These are phyloP conservation scores for Leptoteleia sp. DNA, from an alignment of 1,140 invertebrate species.

Conservation along the genomic window DNA sequence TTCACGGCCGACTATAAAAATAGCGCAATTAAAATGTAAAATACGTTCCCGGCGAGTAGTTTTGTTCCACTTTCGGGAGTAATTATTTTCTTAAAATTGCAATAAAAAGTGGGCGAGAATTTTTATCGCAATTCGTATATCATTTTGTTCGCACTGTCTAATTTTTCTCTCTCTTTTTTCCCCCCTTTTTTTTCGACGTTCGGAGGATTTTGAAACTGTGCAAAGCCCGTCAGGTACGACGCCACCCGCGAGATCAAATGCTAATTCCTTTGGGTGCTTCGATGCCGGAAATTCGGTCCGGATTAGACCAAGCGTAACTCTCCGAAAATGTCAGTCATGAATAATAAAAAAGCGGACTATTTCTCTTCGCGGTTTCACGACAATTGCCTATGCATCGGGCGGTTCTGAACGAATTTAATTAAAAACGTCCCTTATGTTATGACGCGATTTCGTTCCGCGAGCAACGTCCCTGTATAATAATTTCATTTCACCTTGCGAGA, in stretches of 20 bases:
- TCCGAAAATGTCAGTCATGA: conserved; percentile 57
- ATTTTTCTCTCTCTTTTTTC: no score
- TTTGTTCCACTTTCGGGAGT: not conserved
- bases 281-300: conserved; percentile 53
- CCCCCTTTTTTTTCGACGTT: conserved; percentile 33
- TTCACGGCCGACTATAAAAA: no score
- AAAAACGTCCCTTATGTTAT: conserved; percentile 52
- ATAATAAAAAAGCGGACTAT: conserved; percentile 63
- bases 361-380: conserved; percentile 52
- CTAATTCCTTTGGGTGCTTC: conserved; percentile 61
- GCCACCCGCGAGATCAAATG: conserved; percentile 59
- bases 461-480: no score
- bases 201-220: conserved; percentile 39
- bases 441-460: conserved; percentile 26
- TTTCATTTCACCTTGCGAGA: conserved; percentile 7
- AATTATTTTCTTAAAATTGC: conserved; percentile 4
- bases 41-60: not conserved
- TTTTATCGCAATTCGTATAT: conserved; percentile 24
- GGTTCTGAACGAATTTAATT: conserved; percentile 48
- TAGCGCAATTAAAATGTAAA: no score
- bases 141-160: conserved; percentile 27
- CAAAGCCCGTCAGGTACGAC: conserved; percentile 48
- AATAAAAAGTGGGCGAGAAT: not conserved
- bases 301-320: conserved; percentile 58
- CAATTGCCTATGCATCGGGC: conserved; percentile 56